phyloP scores from a whole-genome alignment of 2,888 invertebrate species.

The Epinotia brunnichana region DNA sequence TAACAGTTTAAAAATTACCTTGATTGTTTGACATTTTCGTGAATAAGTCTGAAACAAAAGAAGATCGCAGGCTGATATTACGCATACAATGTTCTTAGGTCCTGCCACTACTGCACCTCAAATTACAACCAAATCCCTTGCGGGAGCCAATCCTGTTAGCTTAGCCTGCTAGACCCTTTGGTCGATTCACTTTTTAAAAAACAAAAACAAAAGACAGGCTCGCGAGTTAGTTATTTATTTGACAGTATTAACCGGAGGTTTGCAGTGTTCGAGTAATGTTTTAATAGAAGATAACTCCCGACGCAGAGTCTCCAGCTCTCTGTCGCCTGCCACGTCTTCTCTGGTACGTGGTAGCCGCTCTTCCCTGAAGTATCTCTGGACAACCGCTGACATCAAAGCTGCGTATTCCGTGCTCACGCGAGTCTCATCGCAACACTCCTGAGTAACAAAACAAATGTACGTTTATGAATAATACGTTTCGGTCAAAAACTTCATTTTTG shows the following conservation, averaged over 20 bases:
- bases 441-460: conserved; percentile 44
- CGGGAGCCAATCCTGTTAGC: no score
- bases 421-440: conserved; percentile 72
- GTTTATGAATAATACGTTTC: no score
- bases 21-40: no score
- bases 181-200: no score
- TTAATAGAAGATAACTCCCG: conserved; percentile 71
- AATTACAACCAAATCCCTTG: no score
- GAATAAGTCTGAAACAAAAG: no score
- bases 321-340: conserved; percentile 58
- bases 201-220: background rate
- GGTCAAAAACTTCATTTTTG: no score
- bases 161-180: no score
- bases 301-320: conserved; percentile 73
- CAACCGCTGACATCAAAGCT: conserved; percentile 83
- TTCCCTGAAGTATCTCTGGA: conserved; percentile 85
- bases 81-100: no score
- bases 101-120: no score
- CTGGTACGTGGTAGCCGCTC: conserved; percentile 54
- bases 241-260: background rate
- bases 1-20: no score
- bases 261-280: conserved; percentile 32
- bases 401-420: conserved; percentile 76
- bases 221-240: background rate
- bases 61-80: no score